These are phyloP conservation scores for Vespertilio murinus DNA, from an alignment of 2,797 vertebrate species.

Conservation along the genomic window DNA sequence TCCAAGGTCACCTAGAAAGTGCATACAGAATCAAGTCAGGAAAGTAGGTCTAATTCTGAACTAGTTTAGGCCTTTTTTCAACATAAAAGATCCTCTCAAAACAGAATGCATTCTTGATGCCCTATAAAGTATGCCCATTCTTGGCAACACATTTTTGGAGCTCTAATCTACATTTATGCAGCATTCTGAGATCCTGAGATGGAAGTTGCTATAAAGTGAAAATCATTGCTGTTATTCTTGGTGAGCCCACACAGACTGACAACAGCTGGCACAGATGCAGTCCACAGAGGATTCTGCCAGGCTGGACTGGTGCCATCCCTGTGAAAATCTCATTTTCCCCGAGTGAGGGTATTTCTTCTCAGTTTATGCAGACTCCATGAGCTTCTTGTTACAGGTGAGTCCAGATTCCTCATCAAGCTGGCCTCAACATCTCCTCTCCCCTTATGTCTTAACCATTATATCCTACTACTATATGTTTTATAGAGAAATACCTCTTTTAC, in stretches of 20 bases:
- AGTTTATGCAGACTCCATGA: neutral
- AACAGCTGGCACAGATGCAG: constrained; percentile 77
- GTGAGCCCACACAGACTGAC: constrained; percentile 56
- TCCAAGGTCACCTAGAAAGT: neutral
- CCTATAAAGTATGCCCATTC: constrained; percentile 25
- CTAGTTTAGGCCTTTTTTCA: neutral
- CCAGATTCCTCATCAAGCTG: neutral
- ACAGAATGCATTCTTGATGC: neutral
- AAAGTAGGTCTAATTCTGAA: constrained; percentile 22
- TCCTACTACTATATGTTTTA: neutral
- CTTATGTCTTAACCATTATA: neutral
- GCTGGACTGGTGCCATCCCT: neutral
- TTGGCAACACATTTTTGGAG: constrained; percentile 68
- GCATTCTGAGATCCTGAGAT: constrained; percentile 77
- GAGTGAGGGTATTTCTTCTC: neutral
- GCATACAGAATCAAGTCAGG: neutral
- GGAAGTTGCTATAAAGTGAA: constrained; percentile 78
- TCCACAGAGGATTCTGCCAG: constrained; percentile 41
- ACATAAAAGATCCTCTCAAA: neutral
- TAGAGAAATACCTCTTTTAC: neutral
- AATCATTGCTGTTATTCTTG: constrained; percentile 77
- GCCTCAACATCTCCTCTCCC: neutral
- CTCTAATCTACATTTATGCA: constrained; percentile 79
- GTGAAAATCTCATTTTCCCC: neutral
- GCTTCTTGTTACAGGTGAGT: neutral